Evolutionary conservation across 2,797 vertebrate species (phyloP), one percentile per base, ranked within the genome.

Genomic region (Luscinia luscinia): DNA sequence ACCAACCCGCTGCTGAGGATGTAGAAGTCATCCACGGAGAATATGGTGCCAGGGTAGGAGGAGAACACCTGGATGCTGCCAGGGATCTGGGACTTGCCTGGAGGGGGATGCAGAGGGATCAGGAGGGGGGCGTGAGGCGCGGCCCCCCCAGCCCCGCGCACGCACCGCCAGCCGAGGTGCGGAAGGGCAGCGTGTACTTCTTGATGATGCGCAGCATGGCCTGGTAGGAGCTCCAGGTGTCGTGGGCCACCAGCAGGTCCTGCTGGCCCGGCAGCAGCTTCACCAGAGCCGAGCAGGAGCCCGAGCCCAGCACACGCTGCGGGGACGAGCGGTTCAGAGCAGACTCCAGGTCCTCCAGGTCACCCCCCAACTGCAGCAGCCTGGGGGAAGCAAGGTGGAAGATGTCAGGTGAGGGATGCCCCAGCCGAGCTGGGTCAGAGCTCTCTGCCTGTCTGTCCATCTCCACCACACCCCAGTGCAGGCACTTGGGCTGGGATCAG

Each of bases 21-120:
- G 91, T 99, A 99, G 97, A 99, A 99, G 96, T 99, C 99, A 61
- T 99, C 99, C 12, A 98, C 98, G 2, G 99, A 99, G 96, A 99
- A 99, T 87, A 99, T 98, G 32, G 98, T 96, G 62, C 99, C 99
- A 0, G 99, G 99, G 74, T 99, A 99, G 36, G 99, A 99, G 1
- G 99, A 99, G 95, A 99, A 99, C 2, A 98, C 98, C 94, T 99
- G 97, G 77, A 95, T 75, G 54, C 93, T 97, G 30, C 99, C 99
- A 0, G 99, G 98, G 94, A 99, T 96, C 75, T 63, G 30, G 81
- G 96, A 36, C n/a, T 97, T 98, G 89, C 90, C 97, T 97, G 87
- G 54, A 28, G 18, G 4, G 22, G 24, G 77, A 63, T 5, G 49
- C 7, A 61, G 57, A 80, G 66, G 43, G 3, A 3, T 94, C 90